Conservation (phyloP, 92 coral and sea anemone species). For the Bergia puertoricense region DNA sequence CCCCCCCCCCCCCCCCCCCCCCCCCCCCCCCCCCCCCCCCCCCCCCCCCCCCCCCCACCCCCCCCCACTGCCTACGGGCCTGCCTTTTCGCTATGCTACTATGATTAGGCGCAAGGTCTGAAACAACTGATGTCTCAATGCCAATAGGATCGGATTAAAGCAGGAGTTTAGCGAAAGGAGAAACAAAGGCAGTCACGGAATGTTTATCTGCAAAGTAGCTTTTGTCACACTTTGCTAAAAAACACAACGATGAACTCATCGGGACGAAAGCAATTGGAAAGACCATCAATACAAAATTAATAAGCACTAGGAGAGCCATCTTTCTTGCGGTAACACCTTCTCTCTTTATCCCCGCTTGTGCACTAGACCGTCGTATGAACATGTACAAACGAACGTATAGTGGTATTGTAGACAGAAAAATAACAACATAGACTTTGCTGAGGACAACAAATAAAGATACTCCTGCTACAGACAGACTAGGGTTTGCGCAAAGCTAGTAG, state of each 20-base stretch:
- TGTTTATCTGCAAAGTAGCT: not conserved
- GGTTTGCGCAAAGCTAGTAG: slow-evolving; percentile 10
- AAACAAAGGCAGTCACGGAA: slow-evolving; percentile 24
- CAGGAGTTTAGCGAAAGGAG: slow-evolving; percentile 31
- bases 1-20: no score
- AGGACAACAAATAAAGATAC: not conserved
- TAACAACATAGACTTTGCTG: not conserved
- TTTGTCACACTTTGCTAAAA: not conserved
- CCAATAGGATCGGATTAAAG: slow-evolving; percentile 13
- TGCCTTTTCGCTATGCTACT: no score
- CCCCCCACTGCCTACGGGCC: no score
- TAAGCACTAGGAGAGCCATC: slow-evolving; percentile 23
- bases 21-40: no score
- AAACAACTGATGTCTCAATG: slow-evolving; percentile 18
- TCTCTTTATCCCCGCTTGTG: slow-evolving; percentile 17
- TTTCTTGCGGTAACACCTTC: slow-evolving; percentile 16
- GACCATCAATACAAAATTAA: slow-evolving; percentile 18
- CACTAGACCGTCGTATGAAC: slow-evolving; percentile 2
- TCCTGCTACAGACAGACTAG: not conserved
- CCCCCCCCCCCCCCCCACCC: no score
- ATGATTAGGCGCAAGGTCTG: not conserved
- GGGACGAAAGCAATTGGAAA: slow-evolving; percentile 34
- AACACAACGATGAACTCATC: slow-evolving; percentile 2
- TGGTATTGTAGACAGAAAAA: slow-evolving; percentile 30
- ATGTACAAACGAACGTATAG: slow-evolving; percentile 12